phyloP scores from a whole-genome alignment of 1,140 invertebrate species.

The Spodoptera litura region DNA sequence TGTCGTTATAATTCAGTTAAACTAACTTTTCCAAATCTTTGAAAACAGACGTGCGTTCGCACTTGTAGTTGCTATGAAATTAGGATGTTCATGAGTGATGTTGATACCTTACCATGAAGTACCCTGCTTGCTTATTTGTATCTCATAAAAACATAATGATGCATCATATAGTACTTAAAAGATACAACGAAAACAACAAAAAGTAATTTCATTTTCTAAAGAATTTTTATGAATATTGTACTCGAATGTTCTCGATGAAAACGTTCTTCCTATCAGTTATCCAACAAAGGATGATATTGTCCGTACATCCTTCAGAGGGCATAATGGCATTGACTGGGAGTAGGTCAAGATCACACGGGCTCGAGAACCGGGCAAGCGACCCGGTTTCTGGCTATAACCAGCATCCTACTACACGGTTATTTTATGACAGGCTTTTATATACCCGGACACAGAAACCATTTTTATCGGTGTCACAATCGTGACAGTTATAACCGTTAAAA shows the following conservation, averaged over 20 bases:
- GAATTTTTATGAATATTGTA: not conserved
- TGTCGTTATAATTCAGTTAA: too few species aligned
- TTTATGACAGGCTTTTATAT: conserved; percentile 10
- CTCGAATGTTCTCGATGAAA: conserved; percentile 4
- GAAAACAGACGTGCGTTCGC: too few species aligned
- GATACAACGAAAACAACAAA: too few species aligned
- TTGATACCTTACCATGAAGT: too few species aligned
- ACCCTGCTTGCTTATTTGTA: too few species aligned
- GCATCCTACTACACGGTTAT: not conserved
- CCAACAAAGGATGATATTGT: not conserved
- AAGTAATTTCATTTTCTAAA: not conserved
- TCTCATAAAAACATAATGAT: too few species aligned
- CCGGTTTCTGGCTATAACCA: conserved; percentile 18
- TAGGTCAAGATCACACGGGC: conserved; percentile 30
- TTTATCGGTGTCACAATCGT: not conserved
- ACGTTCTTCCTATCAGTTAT: not conserved
- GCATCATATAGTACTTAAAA: too few species aligned
- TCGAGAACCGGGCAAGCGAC: conserved; percentile 6
- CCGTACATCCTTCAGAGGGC: not conserved
- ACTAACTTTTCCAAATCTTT: too few species aligned
- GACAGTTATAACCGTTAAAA: not conserved
- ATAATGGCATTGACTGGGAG: conserved; percentile 24
- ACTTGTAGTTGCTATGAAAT: too few species aligned
- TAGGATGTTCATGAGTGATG: too few species aligned
- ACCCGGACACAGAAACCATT: not conserved